phyloP scores from a whole-genome alignment of 2,888 invertebrate genomes.

The Isotomurus palustris region DNA sequence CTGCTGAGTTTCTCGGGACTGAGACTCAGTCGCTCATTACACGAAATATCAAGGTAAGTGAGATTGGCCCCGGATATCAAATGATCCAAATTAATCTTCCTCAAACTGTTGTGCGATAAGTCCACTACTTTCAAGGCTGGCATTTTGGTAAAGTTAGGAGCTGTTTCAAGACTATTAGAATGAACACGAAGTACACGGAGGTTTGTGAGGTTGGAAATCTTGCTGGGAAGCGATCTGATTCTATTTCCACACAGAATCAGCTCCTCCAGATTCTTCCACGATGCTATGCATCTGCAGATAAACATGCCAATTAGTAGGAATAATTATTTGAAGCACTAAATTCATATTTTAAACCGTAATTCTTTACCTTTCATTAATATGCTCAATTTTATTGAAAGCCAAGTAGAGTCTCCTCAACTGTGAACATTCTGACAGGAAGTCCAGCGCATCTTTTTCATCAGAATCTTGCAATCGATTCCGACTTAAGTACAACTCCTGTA shows the following conservation, averaged over 20 bases:
- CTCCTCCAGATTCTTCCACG: slow-evolving; percentile 76
- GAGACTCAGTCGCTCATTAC: slow-evolving; percentile 74
- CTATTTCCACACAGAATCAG: slow-evolving; percentile 76
- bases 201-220: slow-evolving; percentile 65
- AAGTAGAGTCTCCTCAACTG: slow-evolving; percentile 40
- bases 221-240: slow-evolving; percentile 68
- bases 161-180: slow-evolving; percentile 70
- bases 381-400: slow-evolving; percentile 45
- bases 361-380: slow-evolving; percentile 42
- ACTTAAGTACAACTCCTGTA: slow-evolving; percentile 43
- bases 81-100: slow-evolving; percentile 69
- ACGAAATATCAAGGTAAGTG: slow-evolving; percentile 78
- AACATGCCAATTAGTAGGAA: no score
- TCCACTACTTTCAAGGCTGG: slow-evolving; percentile 71
- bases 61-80: slow-evolving; percentile 68
- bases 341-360: no score
- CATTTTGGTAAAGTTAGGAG: slow-evolving; percentile 71
- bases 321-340: no score
- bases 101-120: slow-evolving; percentile 78
- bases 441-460: slow-evolving; percentile 43
- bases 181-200: slow-evolving; percentile 72
- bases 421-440: slow-evolving; percentile 41
- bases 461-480: slow-evolving; percentile 45
- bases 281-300: slow-evolving; percentile 62
- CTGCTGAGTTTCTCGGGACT: slow-evolving; percentile 54